Percentiles rank a stretch among this genome's conserved stretches.
These are phyloP conservation scores for Diadegma fenestrale DNA, from an alignment of 2,888 invertebrate species.

Conservation along the genomic window DNA sequence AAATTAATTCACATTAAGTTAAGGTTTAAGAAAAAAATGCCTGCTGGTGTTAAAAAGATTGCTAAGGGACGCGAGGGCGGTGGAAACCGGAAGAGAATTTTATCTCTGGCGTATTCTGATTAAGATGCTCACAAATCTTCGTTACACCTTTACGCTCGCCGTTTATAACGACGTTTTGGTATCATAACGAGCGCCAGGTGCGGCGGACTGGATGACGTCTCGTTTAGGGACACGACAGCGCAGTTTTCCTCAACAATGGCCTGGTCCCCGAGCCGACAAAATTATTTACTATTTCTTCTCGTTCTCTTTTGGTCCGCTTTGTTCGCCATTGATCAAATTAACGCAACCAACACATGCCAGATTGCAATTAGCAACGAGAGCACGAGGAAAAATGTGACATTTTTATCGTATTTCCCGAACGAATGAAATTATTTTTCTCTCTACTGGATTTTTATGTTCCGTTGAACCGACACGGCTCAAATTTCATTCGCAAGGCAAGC, in stretches of 20 bases:
- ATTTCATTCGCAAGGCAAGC: conserved; percentile 5
- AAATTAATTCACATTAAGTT: not conserved
- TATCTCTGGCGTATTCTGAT: conserved; percentile 61
- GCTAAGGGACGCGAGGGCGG: conserved; percentile 38
- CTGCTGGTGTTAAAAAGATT: conserved; percentile 47
- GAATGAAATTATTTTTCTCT: not conserved
- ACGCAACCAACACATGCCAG: not conserved
- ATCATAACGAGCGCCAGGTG: conserved; percentile 74
- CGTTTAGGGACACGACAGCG: conserved; percentile 72
- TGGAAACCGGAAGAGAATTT: conserved; percentile 57
- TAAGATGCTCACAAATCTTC: conserved; percentile 76
- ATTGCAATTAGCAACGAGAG: not conserved
- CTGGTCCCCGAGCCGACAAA: conserved; percentile 33
- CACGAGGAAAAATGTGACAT: not conserved
- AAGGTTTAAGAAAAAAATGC: conserved; percentile 14
- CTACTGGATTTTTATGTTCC: not conserved
- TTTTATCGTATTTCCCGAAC: not conserved
- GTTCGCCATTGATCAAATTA: conserved; percentile 3
- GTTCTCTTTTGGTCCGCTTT: conserved; percentile 20
- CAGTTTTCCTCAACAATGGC: conserved; percentile 59
- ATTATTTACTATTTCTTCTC: conserved; percentile 47
- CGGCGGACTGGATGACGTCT: conserved; percentile 72
- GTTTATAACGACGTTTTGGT: conserved; percentile 75
- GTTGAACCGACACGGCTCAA: not conserved
- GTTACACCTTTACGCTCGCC: conserved; percentile 70